Evolutionary conservation across 2,888 invertebrate genomes (phyloP), one percentile per base, ranked within the genome.

Genomic region (Chromoteleia sp.): DNA sequence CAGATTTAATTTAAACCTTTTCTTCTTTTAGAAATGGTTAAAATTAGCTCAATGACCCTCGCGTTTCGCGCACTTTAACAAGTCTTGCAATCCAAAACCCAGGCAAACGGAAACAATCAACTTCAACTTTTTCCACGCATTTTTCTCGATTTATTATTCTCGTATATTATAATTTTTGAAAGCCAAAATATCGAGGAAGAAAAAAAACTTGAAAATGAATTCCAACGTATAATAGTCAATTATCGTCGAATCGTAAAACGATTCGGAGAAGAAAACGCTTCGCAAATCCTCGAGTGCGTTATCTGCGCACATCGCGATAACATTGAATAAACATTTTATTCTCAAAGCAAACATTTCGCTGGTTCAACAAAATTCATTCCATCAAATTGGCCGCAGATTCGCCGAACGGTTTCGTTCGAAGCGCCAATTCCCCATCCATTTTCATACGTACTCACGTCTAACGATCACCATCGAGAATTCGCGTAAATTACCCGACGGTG

Each of bases 271-370:
- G 48, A 50, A 39, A 58, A 58, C 59, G 29, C 29, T 29, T 50
- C 15, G 29, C 59, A 71, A 61, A 59, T 48, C 48, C 59, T 63
- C 63, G 12, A 54, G 54, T 33, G 43, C 25, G 65, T 75, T 75
- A 75, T 75, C 74, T 63, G 56, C 52, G 54, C 45, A 45, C 63
- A 74, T 74, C 63, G 39, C 56, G 65, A 74, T 74, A 74, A 74
- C 45, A 65, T 74, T 74, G 65, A 29, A 65, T 30, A 56, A 65
- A 74, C 74, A 74, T 74, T 74, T 65, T 65, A 74, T 74, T 30
- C 56, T 56, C 43, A 48, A 39, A 59, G 73, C 56, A 74, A 74
- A 74, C 63, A 74, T 52, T 73, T 41, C 17, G 70, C 45, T 43
- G 59, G 10, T 59, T 48, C 74, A 45, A 48, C 39, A 54, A 54